Evolutionary conservation across 2,113 vertebrate genomes (phyloP).

Genomic region (Aphelocoma coerulescens): DNA sequence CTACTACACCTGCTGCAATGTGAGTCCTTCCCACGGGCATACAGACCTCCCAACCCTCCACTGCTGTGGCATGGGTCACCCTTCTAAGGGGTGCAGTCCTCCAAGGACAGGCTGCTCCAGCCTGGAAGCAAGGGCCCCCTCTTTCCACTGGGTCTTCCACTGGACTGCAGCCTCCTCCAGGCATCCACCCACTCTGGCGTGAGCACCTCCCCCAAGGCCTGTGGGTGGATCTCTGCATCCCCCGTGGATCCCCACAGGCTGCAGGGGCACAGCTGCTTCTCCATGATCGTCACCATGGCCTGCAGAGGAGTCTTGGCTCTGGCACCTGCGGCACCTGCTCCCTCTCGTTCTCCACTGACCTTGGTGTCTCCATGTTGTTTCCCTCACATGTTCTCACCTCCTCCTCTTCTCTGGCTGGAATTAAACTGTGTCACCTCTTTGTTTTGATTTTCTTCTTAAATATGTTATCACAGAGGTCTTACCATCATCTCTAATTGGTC

Average conservation of each 20-base stretch:
- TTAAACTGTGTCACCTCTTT: accelerated
- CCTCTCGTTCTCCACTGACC: not conserved
- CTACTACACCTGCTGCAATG: accelerated
- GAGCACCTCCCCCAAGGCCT: accelerated
- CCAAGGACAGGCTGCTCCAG: not conserved
- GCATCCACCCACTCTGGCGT: accelerated
- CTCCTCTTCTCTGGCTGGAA: not conserved
- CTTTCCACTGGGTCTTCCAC: not conserved
- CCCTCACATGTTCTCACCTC: not conserved
- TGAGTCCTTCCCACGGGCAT: accelerated
- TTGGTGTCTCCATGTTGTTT: too few relatives aligned
- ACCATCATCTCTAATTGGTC: not conserved
- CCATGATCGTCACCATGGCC: accelerated
- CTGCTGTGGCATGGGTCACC: accelerated
- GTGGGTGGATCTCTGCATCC: not conserved
- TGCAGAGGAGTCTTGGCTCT: accelerated
- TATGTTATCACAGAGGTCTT: not conserved
- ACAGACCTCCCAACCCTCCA: not conserved
- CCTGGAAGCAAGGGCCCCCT: not conserved
- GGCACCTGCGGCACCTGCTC: accelerated
- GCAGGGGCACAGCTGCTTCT: not conserved
- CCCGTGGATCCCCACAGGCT: accelerated
- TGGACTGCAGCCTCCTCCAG: not conserved
- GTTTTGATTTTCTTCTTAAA: not conserved
- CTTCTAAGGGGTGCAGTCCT: too few relatives aligned